Evolutionary conservation across 2,888 invertebrate species (phyloP).

Genomic region (Cosmia trapezina): DNA sequence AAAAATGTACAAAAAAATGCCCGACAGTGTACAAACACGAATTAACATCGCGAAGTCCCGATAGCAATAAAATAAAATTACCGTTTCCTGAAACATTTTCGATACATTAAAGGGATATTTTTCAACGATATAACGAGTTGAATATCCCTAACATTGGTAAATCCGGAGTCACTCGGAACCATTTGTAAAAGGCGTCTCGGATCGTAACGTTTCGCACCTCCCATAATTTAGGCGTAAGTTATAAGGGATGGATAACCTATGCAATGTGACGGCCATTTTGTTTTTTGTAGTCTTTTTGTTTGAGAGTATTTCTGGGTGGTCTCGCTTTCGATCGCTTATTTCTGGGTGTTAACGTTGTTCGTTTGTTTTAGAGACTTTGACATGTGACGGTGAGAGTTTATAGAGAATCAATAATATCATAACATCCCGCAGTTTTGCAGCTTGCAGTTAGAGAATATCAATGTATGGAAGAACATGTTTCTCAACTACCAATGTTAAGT

Average conservation of each 20-base stretch:
- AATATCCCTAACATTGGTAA: slow-evolving; percentile 56
- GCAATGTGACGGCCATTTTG: too few relatives aligned
- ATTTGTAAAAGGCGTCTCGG: slow-evolving; percentile 72
- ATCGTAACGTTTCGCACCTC: slow-evolving; percentile 71
- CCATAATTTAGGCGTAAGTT: slow-evolving; percentile 58
- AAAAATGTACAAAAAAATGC: slow-evolving; percentile 33
- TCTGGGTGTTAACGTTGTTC: too few relatives aligned
- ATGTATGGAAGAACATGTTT: too few relatives aligned
- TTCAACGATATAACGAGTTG: slow-evolving; percentile 61
- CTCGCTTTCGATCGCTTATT: too few relatives aligned
- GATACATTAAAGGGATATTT: slow-evolving; percentile 28
- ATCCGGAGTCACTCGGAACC: slow-evolving; percentile 68
- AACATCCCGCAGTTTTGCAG: too few relatives aligned
- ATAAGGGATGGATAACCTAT: slow-evolving; percentile 27
- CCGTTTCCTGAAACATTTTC: slow-evolving; percentile 29
- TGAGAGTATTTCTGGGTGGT: too few relatives aligned
- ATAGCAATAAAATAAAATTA: slow-evolving; percentile 44
- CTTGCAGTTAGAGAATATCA: too few relatives aligned
- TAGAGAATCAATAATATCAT: background rate
- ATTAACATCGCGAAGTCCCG: slow-evolving; percentile 40
- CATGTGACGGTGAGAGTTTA: too few relatives aligned
- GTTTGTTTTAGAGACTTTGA: too few relatives aligned
- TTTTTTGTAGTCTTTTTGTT: too few relatives aligned
- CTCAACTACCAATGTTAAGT: too few relatives aligned
- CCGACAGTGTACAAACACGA: slow-evolving; percentile 43